Evolutionary conservation across 2,797 vertebrate species (phyloP).

Genomic region (Onychomys arenicola): DNA sequence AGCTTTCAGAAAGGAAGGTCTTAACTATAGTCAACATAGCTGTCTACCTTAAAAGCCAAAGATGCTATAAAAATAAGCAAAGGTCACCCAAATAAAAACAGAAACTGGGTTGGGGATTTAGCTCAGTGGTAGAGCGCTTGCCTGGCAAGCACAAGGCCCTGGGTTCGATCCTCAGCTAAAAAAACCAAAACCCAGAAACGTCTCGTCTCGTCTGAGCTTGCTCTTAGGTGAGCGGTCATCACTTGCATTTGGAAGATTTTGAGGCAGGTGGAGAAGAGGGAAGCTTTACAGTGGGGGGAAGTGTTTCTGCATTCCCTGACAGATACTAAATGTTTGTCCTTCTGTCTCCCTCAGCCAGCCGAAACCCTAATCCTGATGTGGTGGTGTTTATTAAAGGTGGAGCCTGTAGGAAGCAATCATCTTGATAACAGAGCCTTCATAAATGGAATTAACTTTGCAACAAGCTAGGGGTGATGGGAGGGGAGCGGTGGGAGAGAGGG

Average conservation of each 20-base stretch:
- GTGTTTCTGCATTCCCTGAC: not conserved
- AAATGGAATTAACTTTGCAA: not conserved
- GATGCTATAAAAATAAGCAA: constrained; percentile 28
- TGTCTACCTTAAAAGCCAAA: constrained; percentile 45
- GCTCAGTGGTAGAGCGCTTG: too few species aligned
- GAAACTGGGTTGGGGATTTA: too few species aligned
- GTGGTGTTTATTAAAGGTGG: not conserved
- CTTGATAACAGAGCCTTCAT: not conserved
- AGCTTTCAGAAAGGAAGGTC: not conserved
- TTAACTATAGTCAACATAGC: not conserved
- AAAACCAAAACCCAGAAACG: too few species aligned
- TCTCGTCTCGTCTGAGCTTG: not conserved
- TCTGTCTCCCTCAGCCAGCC: not conserved
- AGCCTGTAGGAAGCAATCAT: not conserved
- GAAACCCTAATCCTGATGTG: not conserved
- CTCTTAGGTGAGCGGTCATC: not conserved
- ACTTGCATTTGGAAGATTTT: not conserved
- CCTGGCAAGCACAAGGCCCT: too few species aligned
- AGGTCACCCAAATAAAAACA: not conserved
- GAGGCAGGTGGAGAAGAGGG: not conserved
- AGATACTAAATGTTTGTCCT: not conserved
- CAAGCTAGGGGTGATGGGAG: not conserved
- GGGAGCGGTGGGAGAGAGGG: not conserved
- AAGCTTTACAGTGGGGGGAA: not conserved
- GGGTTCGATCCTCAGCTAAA: too few species aligned